These are phyloP conservation scores for Nematolebias whitei DNA, from an alignment of 2,113 vertebrate species.

Conservation along the genomic window DNA sequence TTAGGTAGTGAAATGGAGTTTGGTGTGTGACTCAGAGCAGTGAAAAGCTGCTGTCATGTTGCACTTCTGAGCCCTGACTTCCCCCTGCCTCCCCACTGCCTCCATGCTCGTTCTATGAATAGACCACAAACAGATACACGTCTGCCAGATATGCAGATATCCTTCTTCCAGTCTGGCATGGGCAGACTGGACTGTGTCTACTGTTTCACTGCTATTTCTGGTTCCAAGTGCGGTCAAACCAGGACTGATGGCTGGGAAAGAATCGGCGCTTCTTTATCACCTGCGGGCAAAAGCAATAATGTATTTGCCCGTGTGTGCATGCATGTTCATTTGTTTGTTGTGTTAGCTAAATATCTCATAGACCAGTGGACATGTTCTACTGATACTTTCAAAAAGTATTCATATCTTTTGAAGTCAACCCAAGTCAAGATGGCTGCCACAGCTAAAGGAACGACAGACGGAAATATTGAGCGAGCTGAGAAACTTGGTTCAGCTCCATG, in stretches of 20 bases:
- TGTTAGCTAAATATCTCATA: too few relatives aligned
- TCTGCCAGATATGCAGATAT: conserved; percentile 41
- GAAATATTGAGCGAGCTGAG: too few relatives aligned
- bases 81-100: too few relatives aligned
- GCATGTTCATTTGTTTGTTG: too few relatives aligned
- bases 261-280: conserved; percentile 19
- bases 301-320: too few relatives aligned
- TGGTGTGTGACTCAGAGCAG: background rate
- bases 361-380: too few relatives aligned
- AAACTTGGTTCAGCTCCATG: too few relatives aligned
- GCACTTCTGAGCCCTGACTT: conserved; percentile 1
- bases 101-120: conserved; percentile 63
- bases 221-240: conserved; percentile 67
- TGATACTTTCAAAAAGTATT: too few relatives aligned
- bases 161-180: conserved; percentile 46
- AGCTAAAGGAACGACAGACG: too few relatives aligned
- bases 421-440: too few relatives aligned
- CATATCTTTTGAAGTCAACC: too few relatives aligned
- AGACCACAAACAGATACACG: conserved; percentile 60
- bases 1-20: background rate
- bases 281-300: conserved; percentile 2
- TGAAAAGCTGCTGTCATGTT: too few relatives aligned
- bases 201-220: conserved; percentile 80
- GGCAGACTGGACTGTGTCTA: conserved; percentile 62
- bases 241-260: conserved; percentile 42